Evolutionary conservation across 1,140 invertebrate genomes (phyloP), one percentile per base, ranked within the genome.

Genomic region (Dendrolimus kikuchii): DNA sequence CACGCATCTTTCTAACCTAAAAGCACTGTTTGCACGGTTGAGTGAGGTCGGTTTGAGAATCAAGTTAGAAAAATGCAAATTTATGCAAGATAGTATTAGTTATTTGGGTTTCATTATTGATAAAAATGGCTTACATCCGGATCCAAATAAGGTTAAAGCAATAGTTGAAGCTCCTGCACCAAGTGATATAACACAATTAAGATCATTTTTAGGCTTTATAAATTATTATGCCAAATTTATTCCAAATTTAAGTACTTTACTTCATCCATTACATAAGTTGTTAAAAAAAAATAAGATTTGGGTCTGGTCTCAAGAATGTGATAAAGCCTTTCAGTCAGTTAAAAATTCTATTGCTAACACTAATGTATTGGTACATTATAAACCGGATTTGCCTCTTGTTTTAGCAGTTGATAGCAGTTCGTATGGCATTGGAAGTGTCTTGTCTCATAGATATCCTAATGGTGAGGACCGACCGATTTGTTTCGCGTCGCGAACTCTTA

Each of bases 181-280:
- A 42, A 42, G 3, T 42, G 41, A 42, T n/a, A n/a, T 42, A 7
- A n/a, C 6, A 23, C 3, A 23, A 2, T 2, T 42, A 7, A 42
- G 41, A 42, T 42, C 41, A 42, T 70, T 72, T 61, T 38, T 71
- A 10, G 67, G 64, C 0, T 50, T 74, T 47, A 5, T 71, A 42
- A 75, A 70, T 52, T 75, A 62, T 55, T 71, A 72, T 46, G 57
- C 51, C 5, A 68, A 72, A 46, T 68, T 74, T 57, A 46, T 60
- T 40, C 46, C 51, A 8, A 66, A 61, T 49, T 45, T 68, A 37
- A 66, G 62, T 23, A 49, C 46, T 7, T 49, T 67, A 10, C 55
- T 71, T 10, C 40, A 64, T 8, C 66, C 68, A 9, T 51, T 71
- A 48, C 51, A 71, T 59, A 37, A 53, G 5, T 40, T 57, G 41